Conservation (phyloP, 2,888 invertebrate species). For the Cheilosia urbana region DNA sequence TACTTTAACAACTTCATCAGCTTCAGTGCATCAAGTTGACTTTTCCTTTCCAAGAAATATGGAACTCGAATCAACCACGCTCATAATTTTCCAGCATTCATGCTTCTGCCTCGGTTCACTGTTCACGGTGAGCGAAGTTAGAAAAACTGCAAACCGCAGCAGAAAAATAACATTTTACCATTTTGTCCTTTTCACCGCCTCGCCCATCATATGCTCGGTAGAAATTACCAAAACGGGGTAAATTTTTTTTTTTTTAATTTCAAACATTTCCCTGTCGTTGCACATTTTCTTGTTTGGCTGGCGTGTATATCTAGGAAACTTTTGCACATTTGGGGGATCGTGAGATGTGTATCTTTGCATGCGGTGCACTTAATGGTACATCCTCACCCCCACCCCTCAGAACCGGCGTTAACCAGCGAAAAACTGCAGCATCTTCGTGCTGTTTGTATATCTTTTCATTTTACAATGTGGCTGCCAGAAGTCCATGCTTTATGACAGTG, state of each 20-base stretch:
- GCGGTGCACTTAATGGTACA: constrained; percentile 7
- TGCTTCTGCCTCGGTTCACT: background rate
- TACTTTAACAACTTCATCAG: constrained; percentile 4
- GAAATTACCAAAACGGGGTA: constrained; percentile 27
- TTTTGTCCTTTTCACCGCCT: constrained; percentile 32
- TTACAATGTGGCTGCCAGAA: constrained; percentile 40
- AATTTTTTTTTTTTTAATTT: background rate
- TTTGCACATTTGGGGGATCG: constrained; percentile 11
- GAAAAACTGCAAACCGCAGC: constrained; percentile 43
- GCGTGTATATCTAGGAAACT: background rate
- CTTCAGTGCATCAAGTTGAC: constrained; percentile 39
- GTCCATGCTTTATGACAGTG: constrained; percentile 44
- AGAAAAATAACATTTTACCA: constrained; percentile 58
- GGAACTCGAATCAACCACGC: constrained; percentile 34
- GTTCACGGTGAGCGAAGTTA: background rate
- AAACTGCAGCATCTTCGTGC: constrained; percentile 38
- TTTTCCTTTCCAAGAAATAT: constrained; percentile 17
- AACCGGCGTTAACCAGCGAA: constrained; percentile 19
- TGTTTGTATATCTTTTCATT: constrained; percentile 50
- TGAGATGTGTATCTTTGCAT: constrained; percentile 20
- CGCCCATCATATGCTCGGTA: background rate
- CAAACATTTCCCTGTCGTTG: constrained; percentile 55
- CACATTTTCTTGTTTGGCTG: constrained; percentile 18
- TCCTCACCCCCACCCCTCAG: background rate
- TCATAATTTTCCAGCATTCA: constrained; percentile 36